Evolutionary conservation across 2,113 vertebrate genomes (phyloP).

Genomic region (Mastomys natalensis): DNA sequence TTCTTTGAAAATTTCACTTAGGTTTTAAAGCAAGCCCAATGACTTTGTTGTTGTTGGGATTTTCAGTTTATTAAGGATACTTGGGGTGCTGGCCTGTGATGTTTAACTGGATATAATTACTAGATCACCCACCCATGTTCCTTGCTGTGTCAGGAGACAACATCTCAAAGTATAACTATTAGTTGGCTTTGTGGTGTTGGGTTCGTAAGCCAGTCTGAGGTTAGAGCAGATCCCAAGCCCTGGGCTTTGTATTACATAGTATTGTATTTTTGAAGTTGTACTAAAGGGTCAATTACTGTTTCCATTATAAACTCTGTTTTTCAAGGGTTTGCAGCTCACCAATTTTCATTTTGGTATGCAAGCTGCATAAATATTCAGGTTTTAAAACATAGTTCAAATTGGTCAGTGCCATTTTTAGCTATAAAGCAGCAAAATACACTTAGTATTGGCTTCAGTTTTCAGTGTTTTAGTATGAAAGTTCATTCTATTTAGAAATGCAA

Average conservation of each 20-base stretch:
- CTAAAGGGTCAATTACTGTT: constrained; percentile 89
- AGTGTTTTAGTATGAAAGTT: constrained; percentile 69
- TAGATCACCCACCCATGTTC: constrained; percentile 51
- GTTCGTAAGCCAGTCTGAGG: constrained; percentile 88
- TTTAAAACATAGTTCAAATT: constrained; percentile 88
- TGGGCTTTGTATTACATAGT: constrained; percentile 86
- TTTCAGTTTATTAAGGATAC: constrained; percentile 60
- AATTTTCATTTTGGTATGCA: constrained; percentile 83
- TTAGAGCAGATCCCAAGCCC: constrained; percentile 84
- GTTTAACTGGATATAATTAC: constrained; percentile 38
- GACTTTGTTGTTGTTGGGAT: constrained; percentile 5
- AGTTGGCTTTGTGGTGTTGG: constrained; percentile 89
- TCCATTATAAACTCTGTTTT: constrained; percentile 90
- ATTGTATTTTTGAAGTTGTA: constrained; percentile 90
- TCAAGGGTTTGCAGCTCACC: constrained; percentile 88
- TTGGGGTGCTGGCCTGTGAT: constrained; percentile 22
- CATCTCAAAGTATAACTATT: constrained; percentile 85
- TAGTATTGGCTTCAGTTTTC: constrained; percentile 79
- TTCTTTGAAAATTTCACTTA: constrained; percentile 27
- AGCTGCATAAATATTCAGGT: constrained; percentile 82
- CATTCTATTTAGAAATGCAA: constrained; percentile 74
- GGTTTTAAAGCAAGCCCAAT: constrained; percentile 24
- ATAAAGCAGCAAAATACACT: constrained; percentile 79
- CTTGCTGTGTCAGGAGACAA: constrained; percentile 77
- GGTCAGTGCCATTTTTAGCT: constrained; percentile 87